phyloP scores from a whole-genome alignment of 2,888 invertebrate genomes.

The Thymelicus acteon region DNA sequence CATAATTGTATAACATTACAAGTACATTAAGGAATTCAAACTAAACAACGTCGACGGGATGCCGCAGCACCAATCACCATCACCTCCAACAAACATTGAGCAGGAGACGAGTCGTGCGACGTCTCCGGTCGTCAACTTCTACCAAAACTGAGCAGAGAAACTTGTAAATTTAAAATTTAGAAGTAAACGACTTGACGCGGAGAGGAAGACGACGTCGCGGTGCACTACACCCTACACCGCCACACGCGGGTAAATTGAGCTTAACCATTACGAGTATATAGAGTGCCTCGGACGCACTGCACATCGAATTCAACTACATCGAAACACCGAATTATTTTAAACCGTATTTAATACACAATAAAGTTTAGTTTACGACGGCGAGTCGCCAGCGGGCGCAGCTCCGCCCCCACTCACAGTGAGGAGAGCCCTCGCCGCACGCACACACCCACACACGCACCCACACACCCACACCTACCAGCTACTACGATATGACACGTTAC shows the following conservation, averaged over 20 bases:
- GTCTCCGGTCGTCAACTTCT: slow-evolving; percentile 31
- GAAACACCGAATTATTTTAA: slow-evolving; percentile 6
- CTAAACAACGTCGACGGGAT: slow-evolving; percentile 42
- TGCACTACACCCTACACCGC: background rate
- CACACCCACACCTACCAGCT: slow-evolving; percentile 43
- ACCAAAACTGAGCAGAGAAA: slow-evolving; percentile 43
- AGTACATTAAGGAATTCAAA: slow-evolving; percentile 36
- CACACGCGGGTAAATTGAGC: slow-evolving; percentile 19
- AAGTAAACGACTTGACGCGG: slow-evolving; percentile 6
- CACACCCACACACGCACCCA: slow-evolving; percentile 10
- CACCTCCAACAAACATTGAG: slow-evolving; percentile 41
- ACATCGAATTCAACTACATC: slow-evolving; percentile 13
- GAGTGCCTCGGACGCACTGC: background rate
- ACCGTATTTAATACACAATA: slow-evolving; percentile 29
- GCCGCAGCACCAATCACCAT: slow-evolving; percentile 42
- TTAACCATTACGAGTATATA: slow-evolving; percentile 4
- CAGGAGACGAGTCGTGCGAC: slow-evolving; percentile 28
- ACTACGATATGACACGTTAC: slow-evolving; percentile 65
- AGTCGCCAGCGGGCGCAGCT: slow-evolving; percentile 5
- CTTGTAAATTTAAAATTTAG: slow-evolving; percentile 20
- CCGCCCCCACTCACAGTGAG: slow-evolving; percentile 26
- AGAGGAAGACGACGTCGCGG: slow-evolving; percentile 24
- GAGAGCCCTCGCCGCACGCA: slow-evolving; percentile 1
- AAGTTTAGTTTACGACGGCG: slow-evolving; percentile 22
- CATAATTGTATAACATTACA: slow-evolving; percentile 35